These are phyloP conservation scores for Willisornis vidua DNA, from an alignment of 2,113 vertebrate species.

Conservation along the genomic window DNA sequence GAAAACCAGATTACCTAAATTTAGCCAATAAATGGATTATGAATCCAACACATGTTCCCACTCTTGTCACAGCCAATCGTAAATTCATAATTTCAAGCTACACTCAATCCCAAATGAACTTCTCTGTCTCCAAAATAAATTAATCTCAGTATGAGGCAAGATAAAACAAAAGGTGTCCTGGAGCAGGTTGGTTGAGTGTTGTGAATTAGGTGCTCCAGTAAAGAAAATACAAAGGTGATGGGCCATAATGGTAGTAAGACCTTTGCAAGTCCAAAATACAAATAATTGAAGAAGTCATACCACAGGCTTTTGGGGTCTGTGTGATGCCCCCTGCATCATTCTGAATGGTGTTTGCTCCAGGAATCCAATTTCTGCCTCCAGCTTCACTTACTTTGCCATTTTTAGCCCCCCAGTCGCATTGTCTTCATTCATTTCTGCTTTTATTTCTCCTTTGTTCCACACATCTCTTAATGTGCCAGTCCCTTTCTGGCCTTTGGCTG, in stretches of 20 bases:
- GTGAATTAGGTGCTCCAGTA: rapidly evolving
- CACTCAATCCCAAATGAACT: slow-evolving; percentile 10
- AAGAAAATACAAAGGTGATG: not conserved
- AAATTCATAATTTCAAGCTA: slow-evolving; percentile 31
- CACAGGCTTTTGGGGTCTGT: not conserved
- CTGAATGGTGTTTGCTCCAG: not conserved
- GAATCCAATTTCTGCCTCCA: not conserved
- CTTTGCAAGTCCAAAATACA: not conserved
- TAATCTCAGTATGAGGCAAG: not conserved
- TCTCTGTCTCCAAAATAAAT: not conserved
- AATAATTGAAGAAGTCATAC: not conserved
- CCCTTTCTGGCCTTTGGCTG: slow-evolving; percentile 14
- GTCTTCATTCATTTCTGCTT: not conserved
- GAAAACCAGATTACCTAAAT: slow-evolving; percentile 61
- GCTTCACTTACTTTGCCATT: not conserved
- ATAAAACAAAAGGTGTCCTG: not conserved
- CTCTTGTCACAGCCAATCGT: slow-evolving; percentile 42
- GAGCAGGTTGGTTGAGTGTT: not conserved
- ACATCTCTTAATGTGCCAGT: not conserved
- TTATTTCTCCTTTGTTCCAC: not conserved
- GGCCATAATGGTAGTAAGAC: not conserved
- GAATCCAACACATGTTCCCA: slow-evolving; percentile 36
- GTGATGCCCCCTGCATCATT: not conserved
- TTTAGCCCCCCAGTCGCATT: not conserved
- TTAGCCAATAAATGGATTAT: slow-evolving; percentile 65